Conservation (phyloP, 2,888 invertebrate species). For the Gibbula magus region DNA sequence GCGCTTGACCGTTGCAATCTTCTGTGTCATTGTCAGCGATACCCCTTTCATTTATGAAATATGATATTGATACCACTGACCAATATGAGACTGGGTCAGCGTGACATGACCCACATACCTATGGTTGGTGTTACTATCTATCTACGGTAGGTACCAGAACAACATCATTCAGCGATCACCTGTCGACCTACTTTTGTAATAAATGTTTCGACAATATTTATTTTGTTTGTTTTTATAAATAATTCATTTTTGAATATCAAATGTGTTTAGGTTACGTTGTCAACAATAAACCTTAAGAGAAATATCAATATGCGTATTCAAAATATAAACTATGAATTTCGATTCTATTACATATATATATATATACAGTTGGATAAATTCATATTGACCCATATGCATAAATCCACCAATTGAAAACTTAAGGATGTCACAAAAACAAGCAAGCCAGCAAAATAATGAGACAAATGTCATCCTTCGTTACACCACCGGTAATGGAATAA, state of each 20-base stretch:
- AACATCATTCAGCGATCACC: too few relatives aligned
- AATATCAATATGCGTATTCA: not conserved
- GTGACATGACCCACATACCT: not conserved
- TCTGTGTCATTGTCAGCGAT: not conserved
- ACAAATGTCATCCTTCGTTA: too few relatives aligned
- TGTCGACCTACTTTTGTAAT: too few relatives aligned
- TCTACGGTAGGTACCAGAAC: too few relatives aligned
- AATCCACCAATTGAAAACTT: too few relatives aligned
- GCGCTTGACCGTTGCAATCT: not conserved
- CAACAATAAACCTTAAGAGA: not conserved
- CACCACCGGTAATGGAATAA: too few relatives aligned
- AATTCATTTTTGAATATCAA: too few relatives aligned
- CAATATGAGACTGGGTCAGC: not conserved
- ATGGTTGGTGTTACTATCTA: too few relatives aligned
- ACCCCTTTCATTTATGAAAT: constrained; percentile 6
- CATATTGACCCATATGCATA: too few relatives aligned
- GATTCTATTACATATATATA: not conserved
- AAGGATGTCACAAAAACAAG: not conserved
- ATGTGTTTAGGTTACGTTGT: not conserved
- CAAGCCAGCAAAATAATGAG: too few relatives aligned
- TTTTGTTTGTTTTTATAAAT: too few relatives aligned
- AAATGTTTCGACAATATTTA: not conserved
- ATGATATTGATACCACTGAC: constrained; percentile 17
- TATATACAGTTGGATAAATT: not conserved
- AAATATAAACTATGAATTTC: not conserved